Evolutionary conservation across 2,888 invertebrate species (phyloP).

Genomic region (Ochropleura plecta): DNA sequence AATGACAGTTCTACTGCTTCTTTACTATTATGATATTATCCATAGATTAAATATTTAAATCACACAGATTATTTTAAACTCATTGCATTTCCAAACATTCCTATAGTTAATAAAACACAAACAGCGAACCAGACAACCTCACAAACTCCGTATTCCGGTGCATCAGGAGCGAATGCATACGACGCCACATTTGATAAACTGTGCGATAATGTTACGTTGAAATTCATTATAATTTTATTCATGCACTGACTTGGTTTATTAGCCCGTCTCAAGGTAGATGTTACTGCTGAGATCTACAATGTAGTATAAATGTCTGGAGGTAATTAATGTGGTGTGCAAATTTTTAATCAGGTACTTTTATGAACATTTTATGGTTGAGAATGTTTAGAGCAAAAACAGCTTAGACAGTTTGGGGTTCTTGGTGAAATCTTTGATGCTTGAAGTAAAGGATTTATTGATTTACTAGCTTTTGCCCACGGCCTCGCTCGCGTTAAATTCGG

Average conservation of each 20-base stretch:
- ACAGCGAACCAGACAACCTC: slow-evolving; percentile 54
- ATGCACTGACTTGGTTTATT: slow-evolving; percentile 78
- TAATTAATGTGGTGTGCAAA: slow-evolving; percentile 63
- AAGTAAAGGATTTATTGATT: no score
- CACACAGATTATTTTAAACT: not conserved
- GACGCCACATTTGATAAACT: slow-evolving; percentile 79
- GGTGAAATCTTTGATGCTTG: not conserved
- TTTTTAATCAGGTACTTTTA: slow-evolving; percentile 60
- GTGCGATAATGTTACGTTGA: slow-evolving; percentile 77
- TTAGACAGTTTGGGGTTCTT: not conserved
- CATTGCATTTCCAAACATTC: slow-evolving; percentile 24
- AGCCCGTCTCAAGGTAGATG: slow-evolving; percentile 66
- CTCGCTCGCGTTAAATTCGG: no score
- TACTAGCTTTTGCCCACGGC: no score
- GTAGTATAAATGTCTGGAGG: slow-evolving; percentile 66
- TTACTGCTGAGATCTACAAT: slow-evolving; percentile 64
- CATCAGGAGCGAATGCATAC: slow-evolving; percentile 77
- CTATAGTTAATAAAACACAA: slow-evolving; percentile 40
- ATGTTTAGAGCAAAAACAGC: not conserved
- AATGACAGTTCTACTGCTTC: not conserved
- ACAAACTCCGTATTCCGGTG: slow-evolving; percentile 61
- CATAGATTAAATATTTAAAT: not conserved
- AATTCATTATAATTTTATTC: slow-evolving; percentile 89
- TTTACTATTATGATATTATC: not conserved
- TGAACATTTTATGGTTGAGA: not conserved